These are phyloP conservation scores for Trichomycterus rosablanca DNA, from an alignment of 2,113 vertebrate genomes.

Conservation along the genomic window DNA sequence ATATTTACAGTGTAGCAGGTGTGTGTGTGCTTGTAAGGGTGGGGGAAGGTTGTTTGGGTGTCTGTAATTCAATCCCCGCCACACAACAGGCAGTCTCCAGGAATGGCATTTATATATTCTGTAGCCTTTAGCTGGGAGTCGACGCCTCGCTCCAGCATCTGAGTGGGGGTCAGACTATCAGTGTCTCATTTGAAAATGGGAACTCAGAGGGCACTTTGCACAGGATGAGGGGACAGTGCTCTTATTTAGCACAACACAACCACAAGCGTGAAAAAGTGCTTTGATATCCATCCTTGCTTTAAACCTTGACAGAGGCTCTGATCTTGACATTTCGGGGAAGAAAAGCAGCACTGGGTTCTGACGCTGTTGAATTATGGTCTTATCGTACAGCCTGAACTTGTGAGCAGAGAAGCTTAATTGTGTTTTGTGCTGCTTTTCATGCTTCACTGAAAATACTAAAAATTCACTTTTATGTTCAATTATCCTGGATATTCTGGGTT, in stretches of 20 bases:
- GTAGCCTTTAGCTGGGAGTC: conserved; percentile 60
- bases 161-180: conserved; percentile 61
- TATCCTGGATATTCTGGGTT: too few relatives aligned
- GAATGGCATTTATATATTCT: conserved; percentile 47
- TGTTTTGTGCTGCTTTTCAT: too few relatives aligned
- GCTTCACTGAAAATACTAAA: too few relatives aligned
- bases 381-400: neutral
- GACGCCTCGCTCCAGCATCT: conserved; percentile 24
- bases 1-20: too few relatives aligned
- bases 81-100: conserved; percentile 49
- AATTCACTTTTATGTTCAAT: too few relatives aligned
- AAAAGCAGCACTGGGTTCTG: conserved; percentile 28
- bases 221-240: conserved; percentile 44
- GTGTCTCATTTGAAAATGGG: conserved; percentile 47
- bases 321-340: conserved; percentile 76
- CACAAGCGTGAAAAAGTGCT: conserved; percentile 53
- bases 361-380: neutral
- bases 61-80: conserved; percentile 54
- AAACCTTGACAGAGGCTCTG: conserved; percentile 64
- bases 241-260: conserved; percentile 69
- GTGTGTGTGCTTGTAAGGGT: too few relatives aligned
- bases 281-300: conserved; percentile 67
- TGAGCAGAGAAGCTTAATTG: neutral
- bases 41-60: too few relatives aligned
- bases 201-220: conserved; percentile 62